These are phyloP conservation scores for Pherbina coryleti DNA, from an alignment of 2,888 invertebrate species.

Conservation along the genomic window DNA sequence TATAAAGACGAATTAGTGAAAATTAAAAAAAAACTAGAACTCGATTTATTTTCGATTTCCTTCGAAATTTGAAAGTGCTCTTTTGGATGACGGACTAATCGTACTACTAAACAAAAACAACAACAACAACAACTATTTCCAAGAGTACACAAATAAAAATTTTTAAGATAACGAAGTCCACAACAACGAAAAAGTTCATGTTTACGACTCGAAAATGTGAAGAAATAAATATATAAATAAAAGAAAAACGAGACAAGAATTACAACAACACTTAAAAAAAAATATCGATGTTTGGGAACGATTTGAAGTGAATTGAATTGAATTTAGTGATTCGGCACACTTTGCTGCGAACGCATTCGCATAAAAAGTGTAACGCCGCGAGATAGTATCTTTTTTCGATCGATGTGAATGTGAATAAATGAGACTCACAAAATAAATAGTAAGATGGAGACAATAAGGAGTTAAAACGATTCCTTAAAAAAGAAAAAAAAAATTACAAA, in stretches of 20 bases:
- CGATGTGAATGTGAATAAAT: neutral
- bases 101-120: neutral
- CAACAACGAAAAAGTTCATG: neutral
- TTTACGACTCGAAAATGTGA: neutral
- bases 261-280: neutral
- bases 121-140: neutral
- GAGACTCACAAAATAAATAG: neutral
- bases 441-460: neutral
- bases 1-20: neutral
- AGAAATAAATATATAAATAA: neutral
- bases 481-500: neutral
- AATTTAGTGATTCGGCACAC: slow-evolving; percentile 6
- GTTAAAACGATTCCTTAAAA: neutral
- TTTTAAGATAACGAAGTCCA: slow-evolving; percentile 4
- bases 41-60: neutral
- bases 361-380: neutral
- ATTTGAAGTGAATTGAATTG: neutral
- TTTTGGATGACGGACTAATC: neutral
- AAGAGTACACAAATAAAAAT: neutral
- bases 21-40: neutral
- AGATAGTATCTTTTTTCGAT: neutral
- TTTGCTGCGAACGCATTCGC: neutral
- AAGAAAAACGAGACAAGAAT: neutral
- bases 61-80: neutral
- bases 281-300: neutral